Evolutionary conservation across 2,888 invertebrate species (phyloP).

Genomic region (Omphaloscelis lunosa): DNA sequence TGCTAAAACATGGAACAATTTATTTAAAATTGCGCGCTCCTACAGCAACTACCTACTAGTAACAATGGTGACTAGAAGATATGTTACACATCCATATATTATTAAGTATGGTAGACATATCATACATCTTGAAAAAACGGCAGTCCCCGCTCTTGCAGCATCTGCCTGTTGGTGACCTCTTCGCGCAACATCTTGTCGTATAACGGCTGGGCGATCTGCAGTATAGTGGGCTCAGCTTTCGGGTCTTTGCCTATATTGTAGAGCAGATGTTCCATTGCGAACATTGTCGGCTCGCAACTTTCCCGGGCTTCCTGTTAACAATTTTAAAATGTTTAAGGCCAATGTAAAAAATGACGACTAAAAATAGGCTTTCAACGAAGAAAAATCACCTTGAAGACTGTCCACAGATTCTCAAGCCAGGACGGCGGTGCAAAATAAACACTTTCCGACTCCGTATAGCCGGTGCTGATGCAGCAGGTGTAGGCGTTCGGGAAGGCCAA

Average conservation of each 20-base stretch:
- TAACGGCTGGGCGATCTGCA: slow-evolving; percentile 21
- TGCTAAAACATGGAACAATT: not conserved
- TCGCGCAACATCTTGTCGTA: slow-evolving; percentile 41
- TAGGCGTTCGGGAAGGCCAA: slow-evolving; percentile 96
- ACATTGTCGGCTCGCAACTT: slow-evolving; percentile 97
- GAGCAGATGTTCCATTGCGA: slow-evolving; percentile 95
- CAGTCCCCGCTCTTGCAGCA: slow-evolving; percentile 31
- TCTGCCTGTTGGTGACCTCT: slow-evolving; percentile 44
- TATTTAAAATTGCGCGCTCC: not conserved
- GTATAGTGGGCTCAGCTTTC: slow-evolving; percentile 81
- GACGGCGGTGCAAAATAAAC: slow-evolving; percentile 96
- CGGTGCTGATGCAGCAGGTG: slow-evolving; percentile 96
- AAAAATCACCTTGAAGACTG: slow-evolving; percentile 92
- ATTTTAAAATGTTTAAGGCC: rapidly evolving
- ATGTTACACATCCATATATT: not conserved
- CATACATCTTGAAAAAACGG: slow-evolving; percentile 14
- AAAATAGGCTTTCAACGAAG: not conserved
- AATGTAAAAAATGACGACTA: too few species aligned
- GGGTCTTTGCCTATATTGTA: slow-evolving; percentile 94
- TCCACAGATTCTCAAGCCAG: slow-evolving; percentile 94
- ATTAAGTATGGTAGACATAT: not conserved
- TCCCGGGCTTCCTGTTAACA: slow-evolving; percentile 93
- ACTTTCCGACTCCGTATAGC: slow-evolving; percentile 97
- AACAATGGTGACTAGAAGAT: not conserved
- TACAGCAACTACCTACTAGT: not conserved